These are phyloP conservation scores for Apogon talboti DNA, from an alignment of 2,797 vertebrate genomes.

Conservation along the genomic window DNA sequence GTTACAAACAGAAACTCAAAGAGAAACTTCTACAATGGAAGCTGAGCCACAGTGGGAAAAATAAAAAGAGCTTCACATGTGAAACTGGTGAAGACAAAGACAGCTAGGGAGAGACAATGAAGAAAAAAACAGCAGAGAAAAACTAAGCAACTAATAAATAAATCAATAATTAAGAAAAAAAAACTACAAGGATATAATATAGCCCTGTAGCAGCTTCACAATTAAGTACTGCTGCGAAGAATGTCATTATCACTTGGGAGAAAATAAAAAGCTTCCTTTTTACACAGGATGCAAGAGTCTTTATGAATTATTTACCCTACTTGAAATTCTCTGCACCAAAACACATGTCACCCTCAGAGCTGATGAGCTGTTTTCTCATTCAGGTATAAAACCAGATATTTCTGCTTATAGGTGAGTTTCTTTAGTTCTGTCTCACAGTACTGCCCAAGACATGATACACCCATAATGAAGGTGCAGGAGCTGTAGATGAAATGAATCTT, in stretches of 20 bases:
- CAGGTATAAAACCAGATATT: constrained; percentile 51
- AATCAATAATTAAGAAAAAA: not conserved
- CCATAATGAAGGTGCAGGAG: constrained; percentile 38
- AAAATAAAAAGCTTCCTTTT: constrained; percentile 48
- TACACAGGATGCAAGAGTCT: constrained; percentile 53
- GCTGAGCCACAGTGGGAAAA: constrained; percentile 32
- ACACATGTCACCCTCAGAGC: constrained; percentile 53
- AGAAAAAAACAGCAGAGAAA: constrained; percentile 26
- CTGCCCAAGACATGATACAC: constrained; percentile 29
- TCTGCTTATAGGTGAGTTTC: constrained; percentile 46
- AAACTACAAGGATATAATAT: constrained; percentile 59
- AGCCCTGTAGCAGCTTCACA: constrained; percentile 47
- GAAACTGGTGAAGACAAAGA: constrained; percentile 38
- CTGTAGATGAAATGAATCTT: constrained; percentile 34
- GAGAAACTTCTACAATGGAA: constrained; percentile 55
- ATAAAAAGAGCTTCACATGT: constrained; percentile 39
- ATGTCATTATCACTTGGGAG: constrained; percentile 61
- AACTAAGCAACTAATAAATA: constrained; percentile 39
- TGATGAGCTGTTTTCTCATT: constrained; percentile 60
- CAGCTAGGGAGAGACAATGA: constrained; percentile 34
- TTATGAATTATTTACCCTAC: constrained; percentile 70
- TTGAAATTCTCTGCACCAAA: constrained; percentile 64
- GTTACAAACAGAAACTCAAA: constrained; percentile 54
- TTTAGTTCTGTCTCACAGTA: constrained; percentile 38
- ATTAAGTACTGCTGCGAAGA: constrained; percentile 63